Percentiles rank a stretch among this genome's conserved stretches.
phyloP scores from a whole-genome alignment of 2,797 vertebrate genomes.

The Rallus crepitans region DNA sequence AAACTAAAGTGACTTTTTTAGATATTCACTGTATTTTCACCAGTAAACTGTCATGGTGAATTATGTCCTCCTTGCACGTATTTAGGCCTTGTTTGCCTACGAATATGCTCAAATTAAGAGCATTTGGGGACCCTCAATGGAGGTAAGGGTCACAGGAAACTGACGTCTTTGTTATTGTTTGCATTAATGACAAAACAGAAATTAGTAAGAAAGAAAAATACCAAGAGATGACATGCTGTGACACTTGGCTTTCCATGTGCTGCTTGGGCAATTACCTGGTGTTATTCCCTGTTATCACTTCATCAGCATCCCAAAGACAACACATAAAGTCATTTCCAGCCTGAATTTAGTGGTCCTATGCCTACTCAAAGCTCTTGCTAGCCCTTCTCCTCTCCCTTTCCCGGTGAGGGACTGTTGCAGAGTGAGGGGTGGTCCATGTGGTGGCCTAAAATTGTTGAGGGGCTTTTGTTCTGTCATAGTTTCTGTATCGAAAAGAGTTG shows the following conservation, averaged over 20 bases:
- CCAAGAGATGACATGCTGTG: background rate
- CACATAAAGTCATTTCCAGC: background rate
- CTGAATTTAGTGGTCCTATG: background rate
- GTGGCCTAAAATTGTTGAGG: background rate
- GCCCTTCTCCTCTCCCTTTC: background rate
- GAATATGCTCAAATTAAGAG: background rate
- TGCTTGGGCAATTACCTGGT: background rate
- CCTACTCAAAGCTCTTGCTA: background rate
- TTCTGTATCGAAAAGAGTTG: background rate
- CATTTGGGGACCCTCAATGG: background rate
- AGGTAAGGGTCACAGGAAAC: background rate
- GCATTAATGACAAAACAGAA: background rate
- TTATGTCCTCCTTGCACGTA: background rate
- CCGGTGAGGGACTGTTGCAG: background rate
- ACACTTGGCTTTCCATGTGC: background rate
- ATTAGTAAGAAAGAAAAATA: background rate
- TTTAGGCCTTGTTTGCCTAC: background rate
- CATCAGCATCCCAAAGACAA: background rate
- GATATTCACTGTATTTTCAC: background rate
- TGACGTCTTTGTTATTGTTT: background rate
- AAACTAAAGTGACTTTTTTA: background rate
- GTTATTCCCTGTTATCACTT: background rate
- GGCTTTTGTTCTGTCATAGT: background rate
- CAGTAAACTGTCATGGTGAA: background rate
- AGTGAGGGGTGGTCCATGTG: background rate